phyloP scores from a whole-genome alignment of 2,888 invertebrate genomes.

The Polydrusus tereticollis region DNA sequence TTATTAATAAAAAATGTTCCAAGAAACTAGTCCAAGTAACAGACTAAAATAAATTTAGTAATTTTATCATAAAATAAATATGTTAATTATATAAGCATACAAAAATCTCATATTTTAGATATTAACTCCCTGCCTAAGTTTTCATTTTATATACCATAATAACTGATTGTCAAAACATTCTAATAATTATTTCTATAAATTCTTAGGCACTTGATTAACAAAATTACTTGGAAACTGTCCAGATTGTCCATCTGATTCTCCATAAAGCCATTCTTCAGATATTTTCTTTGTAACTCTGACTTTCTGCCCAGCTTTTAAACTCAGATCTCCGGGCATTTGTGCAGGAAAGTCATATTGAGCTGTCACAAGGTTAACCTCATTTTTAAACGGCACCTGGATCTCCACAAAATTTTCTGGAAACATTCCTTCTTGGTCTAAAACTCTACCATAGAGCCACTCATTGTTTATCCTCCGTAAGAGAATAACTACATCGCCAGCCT shows the following conservation, averaged over 20 bases:
- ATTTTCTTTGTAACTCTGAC: conserved; percentile 77
- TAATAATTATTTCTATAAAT: conserved; percentile 35
- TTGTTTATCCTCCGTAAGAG: conserved; percentile 78
- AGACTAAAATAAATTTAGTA: too few relatives aligned
- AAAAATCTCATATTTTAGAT: background rate
- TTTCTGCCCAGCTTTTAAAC: conserved; percentile 64
- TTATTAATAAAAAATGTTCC: too few relatives aligned
- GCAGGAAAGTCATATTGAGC: conserved; percentile 82
- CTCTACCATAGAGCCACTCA: conserved; percentile 85
- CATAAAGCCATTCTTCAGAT: conserved; percentile 84
- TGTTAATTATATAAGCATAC: background rate
- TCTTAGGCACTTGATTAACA: conserved; percentile 65
- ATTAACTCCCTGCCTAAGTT: background rate
- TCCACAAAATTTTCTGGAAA: conserved; percentile 87
- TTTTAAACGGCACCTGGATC: conserved; percentile 77
- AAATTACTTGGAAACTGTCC: conserved; percentile 87
- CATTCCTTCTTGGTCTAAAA: conserved; percentile 77
- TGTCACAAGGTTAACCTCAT: conserved; percentile 69
- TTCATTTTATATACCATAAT: conserved; percentile 22
- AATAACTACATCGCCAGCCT: conserved; percentile 81
- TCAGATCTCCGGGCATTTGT: conserved; percentile 62
- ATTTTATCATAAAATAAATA: conserved; percentile 12
- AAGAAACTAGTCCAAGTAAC: too few relatives aligned
- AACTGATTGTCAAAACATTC: background rate
- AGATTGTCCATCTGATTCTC: conserved; percentile 75